These are phyloP conservation scores for Calephelis nemesis DNA, from an alignment of 1,140 invertebrate species.

Conservation along the genomic window DNA sequence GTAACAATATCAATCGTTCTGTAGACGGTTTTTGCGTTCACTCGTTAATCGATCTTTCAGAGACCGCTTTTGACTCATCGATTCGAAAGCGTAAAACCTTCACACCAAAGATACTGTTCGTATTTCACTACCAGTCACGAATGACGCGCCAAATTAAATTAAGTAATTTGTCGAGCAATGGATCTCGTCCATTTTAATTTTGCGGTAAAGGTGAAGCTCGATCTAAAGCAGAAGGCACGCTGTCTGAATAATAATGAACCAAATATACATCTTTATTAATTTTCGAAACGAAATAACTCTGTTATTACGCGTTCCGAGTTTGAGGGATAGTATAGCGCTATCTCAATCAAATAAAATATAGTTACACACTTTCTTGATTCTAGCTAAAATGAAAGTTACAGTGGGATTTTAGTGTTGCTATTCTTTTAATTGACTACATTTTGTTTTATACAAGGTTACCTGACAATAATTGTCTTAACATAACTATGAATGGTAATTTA, in stretches of 20 bases:
- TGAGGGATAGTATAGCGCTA: not conserved
- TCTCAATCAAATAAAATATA: no score
- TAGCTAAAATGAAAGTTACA: no score
- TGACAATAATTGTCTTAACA: no score
- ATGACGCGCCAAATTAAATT: conserved; percentile 15
- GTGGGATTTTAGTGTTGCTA: no score
- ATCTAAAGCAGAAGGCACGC: conserved; percentile 2
- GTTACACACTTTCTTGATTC: no score
- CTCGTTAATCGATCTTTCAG: no score
- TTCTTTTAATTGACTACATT: no score
- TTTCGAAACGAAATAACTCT: conserved; percentile 17
- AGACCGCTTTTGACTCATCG: no score
- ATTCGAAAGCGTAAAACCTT: not conserved
- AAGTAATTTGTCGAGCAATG: conserved; percentile 14
- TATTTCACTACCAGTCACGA: conserved; percentile 5
- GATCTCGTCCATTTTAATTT: conserved; percentile 16
- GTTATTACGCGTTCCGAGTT: conserved; percentile 5
- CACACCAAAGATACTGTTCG: not conserved
- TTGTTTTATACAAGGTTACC: no score
- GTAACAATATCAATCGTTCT: no score
- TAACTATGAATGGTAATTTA: no score
- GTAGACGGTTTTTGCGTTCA: no score
- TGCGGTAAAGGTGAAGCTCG: conserved; percentile 15
- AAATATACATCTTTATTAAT: conserved; percentile 19
- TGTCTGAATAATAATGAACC: conserved; percentile 14